Evolutionary conservation across 2,113 vertebrate species (phyloP).

Genomic region (Perca flavescens): DNA sequence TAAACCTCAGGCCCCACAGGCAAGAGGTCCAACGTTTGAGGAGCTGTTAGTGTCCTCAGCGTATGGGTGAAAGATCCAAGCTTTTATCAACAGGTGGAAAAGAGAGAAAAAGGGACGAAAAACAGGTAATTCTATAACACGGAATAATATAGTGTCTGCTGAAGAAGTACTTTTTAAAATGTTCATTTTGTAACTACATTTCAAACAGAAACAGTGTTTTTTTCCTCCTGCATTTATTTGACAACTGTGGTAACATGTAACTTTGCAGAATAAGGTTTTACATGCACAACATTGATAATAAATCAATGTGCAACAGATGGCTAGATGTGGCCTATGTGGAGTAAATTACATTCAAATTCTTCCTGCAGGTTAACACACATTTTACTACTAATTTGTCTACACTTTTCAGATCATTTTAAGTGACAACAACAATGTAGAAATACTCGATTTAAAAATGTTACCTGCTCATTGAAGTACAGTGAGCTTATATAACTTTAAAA

Average conservation of each 20-base stretch:
- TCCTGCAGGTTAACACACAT: neutral
- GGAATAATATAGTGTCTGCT: too few relatives aligned
- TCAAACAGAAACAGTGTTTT: too few relatives aligned
- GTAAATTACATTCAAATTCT: too few relatives aligned
- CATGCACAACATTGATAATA: neutral
- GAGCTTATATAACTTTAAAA: too few relatives aligned
- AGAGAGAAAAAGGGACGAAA: too few relatives aligned
- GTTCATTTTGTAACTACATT: too few relatives aligned
- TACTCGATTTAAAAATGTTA: too few relatives aligned
- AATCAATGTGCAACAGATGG: neutral
- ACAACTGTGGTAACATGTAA: too few relatives aligned
- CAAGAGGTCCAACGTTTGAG: neutral
- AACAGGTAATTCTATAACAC: neutral
- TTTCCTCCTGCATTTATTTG: too few relatives aligned
- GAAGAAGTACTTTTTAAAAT: too few relatives aligned
- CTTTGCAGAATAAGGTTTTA: too few relatives aligned
- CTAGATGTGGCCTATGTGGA: neutral
- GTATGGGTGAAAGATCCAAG: neutral
- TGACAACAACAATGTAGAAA: neutral
- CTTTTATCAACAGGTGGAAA: neutral
- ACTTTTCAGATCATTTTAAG: neutral
- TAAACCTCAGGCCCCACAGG: slow-evolving; percentile 18
- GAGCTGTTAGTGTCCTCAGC: neutral
- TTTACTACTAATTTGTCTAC: neutral
- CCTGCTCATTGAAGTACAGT: too few relatives aligned